Evolutionary conservation across 2,113 vertebrate genomes (phyloP), one percentile per base, ranked within the genome.

Genomic region (Meleagris gallopavo): DNA sequence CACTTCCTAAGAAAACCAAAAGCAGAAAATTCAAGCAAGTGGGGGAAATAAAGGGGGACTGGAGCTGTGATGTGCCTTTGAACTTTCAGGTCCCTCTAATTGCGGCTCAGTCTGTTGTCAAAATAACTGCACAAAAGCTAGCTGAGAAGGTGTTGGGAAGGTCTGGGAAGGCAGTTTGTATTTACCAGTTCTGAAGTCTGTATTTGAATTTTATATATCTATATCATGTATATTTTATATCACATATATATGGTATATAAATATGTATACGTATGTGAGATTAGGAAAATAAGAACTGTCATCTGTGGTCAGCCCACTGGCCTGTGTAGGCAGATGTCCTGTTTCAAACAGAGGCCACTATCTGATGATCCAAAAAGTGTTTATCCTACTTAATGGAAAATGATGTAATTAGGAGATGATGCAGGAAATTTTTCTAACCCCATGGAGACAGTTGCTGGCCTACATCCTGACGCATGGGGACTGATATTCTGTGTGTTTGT

Each of bases 1-100:
- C 38, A 45, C 25, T 88, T 88, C 32, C 65, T 74, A 55, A 72
- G 75, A 86, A 88, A 87, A 92, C 41, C 46, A 60, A 71, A 90
- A 81, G 40, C 38, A 65, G 65, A 90, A 80, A 83, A 92, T 86
- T 82, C 75, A 74, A 90, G 30, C 75, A 83, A 77, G 55, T 55
- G 65, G 20, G 55, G 82, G 61, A 89, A 86, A 60, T 67, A 89
- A 93, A 73, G 60, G 27, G 14, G 20, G 24, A 64, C 38, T 87
- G 89, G 83, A 92, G 46, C 32, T 55, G 6, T 91, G 82, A 50
- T 1, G 0, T 88, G 72, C 30, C 91, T 95, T 93, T 73, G 67
- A 94, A 92, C 66, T 87, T 94, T 40, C 71, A 19, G 29, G 71
- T 82, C 54, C 62, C 74, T 85, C 58, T 76, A 73, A 89, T 21